Evolutionary conservation across 2,797 vertebrate species (phyloP).

Genomic region (Intellagama lesueurii): DNA sequence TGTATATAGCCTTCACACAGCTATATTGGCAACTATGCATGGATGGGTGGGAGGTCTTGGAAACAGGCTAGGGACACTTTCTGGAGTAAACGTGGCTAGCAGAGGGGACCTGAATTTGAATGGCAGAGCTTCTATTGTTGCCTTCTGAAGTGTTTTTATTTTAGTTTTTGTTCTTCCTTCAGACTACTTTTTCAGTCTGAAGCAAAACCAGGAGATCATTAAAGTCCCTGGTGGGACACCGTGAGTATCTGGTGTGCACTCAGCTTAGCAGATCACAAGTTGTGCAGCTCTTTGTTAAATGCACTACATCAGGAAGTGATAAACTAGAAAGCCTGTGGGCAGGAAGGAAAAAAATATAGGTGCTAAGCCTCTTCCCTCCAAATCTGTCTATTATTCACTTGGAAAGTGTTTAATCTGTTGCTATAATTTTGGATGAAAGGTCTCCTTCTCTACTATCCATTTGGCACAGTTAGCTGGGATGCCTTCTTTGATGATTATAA

Average conservation of each 20-base stretch:
- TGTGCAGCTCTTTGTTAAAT: neutral
- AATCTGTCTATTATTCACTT: neutral
- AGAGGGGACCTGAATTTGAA: neutral
- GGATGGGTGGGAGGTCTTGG: too few species aligned
- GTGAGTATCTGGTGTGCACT: neutral
- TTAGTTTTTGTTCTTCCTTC: too few species aligned
- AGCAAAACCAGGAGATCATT: too few species aligned
- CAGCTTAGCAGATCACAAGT: neutral
- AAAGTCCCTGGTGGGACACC: too few species aligned
- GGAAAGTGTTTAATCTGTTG: neutral
- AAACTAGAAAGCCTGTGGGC: neutral
- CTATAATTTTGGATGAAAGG: neutral
- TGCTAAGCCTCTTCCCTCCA: neutral
- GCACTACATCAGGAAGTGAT: neutral
- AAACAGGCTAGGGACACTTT: too few species aligned
- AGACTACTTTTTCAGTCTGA: too few species aligned
- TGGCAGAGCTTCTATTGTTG: neutral
- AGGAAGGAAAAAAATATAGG: slow-evolving; percentile 6
- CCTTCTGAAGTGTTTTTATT: neutral
- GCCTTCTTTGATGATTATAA: neutral
- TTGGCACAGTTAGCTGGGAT: neutral
- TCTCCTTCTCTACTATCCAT: neutral
- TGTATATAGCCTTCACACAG: too few species aligned
- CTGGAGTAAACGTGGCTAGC: too few species aligned
- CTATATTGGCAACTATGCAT: too few species aligned